Percentiles rank a stretch among this genome's conserved stretches.
These are phyloP conservation scores for Psittacula echo DNA, from an alignment of 2,797 vertebrate species.

Conservation along the genomic window DNA sequence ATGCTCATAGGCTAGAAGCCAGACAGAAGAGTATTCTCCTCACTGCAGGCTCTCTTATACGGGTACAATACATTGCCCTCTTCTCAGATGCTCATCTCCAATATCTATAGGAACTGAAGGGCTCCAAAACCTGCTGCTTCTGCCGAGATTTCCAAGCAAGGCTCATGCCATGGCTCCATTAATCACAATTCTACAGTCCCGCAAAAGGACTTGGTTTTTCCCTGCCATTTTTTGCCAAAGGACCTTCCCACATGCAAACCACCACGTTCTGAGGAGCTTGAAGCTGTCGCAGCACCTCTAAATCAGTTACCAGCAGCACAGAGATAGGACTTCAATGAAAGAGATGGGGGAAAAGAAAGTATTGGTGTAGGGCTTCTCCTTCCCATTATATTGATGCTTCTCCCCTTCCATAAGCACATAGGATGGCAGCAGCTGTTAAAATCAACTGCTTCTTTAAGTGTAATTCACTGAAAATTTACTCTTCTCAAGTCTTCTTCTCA, in stretches of 20 bases:
- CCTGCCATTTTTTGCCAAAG: background rate
- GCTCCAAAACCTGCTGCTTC: background rate
- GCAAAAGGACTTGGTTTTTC: background rate
- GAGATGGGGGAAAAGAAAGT: background rate
- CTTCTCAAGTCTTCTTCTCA: background rate
- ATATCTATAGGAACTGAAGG: background rate
- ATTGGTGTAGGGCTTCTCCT: background rate
- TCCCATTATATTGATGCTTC: background rate
- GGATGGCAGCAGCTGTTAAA: background rate
- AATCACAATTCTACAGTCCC: background rate
- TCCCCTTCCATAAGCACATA: background rate
- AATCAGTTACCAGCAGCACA: background rate
- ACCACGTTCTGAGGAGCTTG: background rate
- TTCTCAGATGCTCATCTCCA: background rate
- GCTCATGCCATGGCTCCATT: background rate
- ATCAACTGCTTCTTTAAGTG: background rate
- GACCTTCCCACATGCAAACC: background rate
- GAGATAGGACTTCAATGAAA: background rate
- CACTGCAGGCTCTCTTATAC: background rate
- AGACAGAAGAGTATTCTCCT: background rate
- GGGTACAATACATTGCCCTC: background rate
- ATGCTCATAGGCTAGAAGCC: background rate
- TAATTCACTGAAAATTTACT: background rate
- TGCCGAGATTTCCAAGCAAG: background rate
- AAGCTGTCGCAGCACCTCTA: background rate